A percentile compares a stretch with the other conserved stretches of the same genome.
Conservation (phyloP, 64 coral and sea anemone species). For the Montipora foliosa region DNA sequence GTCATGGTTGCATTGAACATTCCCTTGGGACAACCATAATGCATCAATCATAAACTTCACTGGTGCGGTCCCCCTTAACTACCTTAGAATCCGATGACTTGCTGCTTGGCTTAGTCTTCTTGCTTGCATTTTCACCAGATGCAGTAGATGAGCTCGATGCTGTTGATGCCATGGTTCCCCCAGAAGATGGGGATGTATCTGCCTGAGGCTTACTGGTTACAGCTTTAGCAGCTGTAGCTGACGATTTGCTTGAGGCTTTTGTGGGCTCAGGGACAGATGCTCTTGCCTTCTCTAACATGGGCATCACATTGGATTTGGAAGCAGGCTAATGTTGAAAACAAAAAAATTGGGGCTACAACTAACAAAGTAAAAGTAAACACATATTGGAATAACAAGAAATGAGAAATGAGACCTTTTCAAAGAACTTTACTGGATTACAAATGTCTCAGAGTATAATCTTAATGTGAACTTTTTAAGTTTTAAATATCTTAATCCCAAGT, state of each 20-base stretch:
- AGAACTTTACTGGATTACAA: too few species aligned
- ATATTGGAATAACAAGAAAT: too few species aligned
- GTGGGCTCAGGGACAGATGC: constrained; percentile 75
- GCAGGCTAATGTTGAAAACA: constrained; percentile 63
- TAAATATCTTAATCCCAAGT: too few species aligned
- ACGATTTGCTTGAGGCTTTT: constrained; percentile 24
- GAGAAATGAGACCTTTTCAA: too few species aligned
- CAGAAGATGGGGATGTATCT: constrained; percentile 30
- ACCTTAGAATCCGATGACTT: constrained; percentile 51
- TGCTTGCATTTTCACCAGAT: constrained; percentile 10
- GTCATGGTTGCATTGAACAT: too few species aligned
- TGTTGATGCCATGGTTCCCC: background rate
- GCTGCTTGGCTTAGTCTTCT: constrained; percentile 17
- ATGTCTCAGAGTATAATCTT: too few species aligned
- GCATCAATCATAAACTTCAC: too few species aligned
- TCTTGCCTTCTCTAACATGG: constrained; percentile 85
- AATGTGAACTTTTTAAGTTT: too few species aligned
- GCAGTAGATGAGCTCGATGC: background rate
- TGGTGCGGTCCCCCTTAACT: background rate
- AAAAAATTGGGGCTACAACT: background rate
- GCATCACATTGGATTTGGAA: constrained; percentile 75
- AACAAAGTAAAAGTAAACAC: background rate
- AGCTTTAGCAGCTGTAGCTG: constrained; percentile 35
- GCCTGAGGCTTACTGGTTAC: background rate
- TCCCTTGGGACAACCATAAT: too few species aligned